These are phyloP conservation scores for Diploptera punctata DNA, from an alignment of 2,888 invertebrate genomes.

Conservation along the genomic window DNA sequence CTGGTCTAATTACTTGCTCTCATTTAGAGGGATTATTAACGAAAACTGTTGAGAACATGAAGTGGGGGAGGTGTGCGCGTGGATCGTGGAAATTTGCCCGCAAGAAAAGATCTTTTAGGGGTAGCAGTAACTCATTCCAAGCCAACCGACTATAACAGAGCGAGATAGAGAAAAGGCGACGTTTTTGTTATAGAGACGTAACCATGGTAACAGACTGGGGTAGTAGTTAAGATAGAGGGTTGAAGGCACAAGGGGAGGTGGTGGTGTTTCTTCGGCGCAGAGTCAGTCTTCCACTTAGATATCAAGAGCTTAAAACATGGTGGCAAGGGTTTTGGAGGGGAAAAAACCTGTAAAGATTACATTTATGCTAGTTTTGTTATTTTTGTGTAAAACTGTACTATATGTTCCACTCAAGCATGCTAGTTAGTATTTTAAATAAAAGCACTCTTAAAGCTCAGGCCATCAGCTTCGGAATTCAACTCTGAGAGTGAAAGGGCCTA, in stretches of 20 bases:
- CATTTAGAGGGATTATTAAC: slow-evolving; percentile 40
- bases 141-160: background rate
- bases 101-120: slow-evolving; percentile 19
- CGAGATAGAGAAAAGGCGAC: too few species aligned
- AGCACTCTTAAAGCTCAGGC: too few species aligned
- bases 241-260: background rate
- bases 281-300: too few species aligned
- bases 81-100: slow-evolving; percentile 34
- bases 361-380: too few species aligned
- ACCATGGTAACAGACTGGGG: slow-evolving; percentile 16
- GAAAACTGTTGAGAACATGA: slow-evolving; percentile 29
- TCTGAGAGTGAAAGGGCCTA: too few species aligned
- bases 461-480: too few species aligned
- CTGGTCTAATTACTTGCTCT: slow-evolving; percentile 38
- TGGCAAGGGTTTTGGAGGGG: slow-evolving; percentile 3
- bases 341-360: too few species aligned
- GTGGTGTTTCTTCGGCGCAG: slow-evolving; percentile 7
- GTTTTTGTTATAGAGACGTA: slow-evolving; percentile 7
- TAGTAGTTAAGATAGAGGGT: background rate
- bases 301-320: background rate
- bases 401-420: too few species aligned
- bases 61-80: background rate
- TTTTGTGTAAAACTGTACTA: too few species aligned
- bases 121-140: slow-evolving; percentile 3
- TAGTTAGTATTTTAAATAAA: too few species aligned